Conservation (phyloP, 2,888 invertebrate genomes). For the Sepioteuthis lessoniana region DNA sequence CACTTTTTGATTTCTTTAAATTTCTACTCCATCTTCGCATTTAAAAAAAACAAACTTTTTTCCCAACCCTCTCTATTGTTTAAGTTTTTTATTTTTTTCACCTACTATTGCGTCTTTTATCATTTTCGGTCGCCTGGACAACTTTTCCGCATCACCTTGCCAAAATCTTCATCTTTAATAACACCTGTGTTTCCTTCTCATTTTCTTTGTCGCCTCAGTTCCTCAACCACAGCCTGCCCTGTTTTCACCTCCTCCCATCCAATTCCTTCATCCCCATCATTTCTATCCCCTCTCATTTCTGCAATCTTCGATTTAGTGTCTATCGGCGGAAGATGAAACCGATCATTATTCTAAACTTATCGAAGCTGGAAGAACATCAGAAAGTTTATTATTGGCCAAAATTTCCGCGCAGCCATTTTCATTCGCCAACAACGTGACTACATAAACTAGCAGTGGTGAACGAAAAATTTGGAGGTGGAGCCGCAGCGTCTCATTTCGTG, state of each 20-base stretch:
- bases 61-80: too few relatives aligned
- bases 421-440: background rate
- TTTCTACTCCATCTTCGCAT: too few relatives aligned
- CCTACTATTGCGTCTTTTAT: too few relatives aligned
- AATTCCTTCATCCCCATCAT: too few relatives aligned
- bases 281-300: background rate
- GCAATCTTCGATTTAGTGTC: background rate
- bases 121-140: too few relatives aligned
- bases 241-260: background rate
- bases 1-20: too few relatives aligned
- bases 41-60: too few relatives aligned
- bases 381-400: background rate
- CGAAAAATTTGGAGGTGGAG: too few relatives aligned
- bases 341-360: slow-evolving; percentile 18
- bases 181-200: background rate
- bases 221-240: background rate
- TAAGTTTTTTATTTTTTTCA: too few relatives aligned
- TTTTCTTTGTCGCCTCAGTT: background rate
- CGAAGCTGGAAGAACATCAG: background rate
- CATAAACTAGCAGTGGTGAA: too few relatives aligned
- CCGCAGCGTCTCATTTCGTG: too few relatives aligned
- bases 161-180: background rate
- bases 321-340: background rate
- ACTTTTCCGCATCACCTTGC: too few relatives aligned
- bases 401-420: background rate